Percentiles rank a stretch among this genome's conserved stretches.
These are phyloP conservation scores for Protophormia terraenovae DNA, from an alignment of 2,888 invertebrate genomes.

Conservation along the genomic window DNA sequence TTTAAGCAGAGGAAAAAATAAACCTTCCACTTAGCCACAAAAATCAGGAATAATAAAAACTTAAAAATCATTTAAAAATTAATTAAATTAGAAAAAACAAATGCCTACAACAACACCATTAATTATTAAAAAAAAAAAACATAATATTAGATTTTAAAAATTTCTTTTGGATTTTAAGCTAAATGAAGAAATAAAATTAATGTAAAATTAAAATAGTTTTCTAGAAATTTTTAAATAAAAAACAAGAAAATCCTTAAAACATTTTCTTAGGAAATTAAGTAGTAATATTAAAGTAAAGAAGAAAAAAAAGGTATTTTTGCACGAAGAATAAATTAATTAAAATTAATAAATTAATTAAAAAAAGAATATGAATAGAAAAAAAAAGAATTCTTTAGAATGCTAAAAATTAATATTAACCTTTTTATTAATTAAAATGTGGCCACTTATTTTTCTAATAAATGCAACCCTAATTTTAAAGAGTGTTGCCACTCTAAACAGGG, in stretches of 20 bases:
- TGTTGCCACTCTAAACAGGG: no score
- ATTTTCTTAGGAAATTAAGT: slow-evolving; percentile 49
- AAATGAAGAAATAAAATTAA: slow-evolving; percentile 49
- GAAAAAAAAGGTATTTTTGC: slow-evolving; percentile 59
- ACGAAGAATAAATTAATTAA: slow-evolving; percentile 43
- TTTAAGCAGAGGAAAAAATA: slow-evolving; percentile 27
- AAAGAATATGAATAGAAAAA: background rate
- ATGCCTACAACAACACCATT: slow-evolving; percentile 51
- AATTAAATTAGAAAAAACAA: slow-evolving; percentile 38
- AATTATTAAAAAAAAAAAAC: background rate
- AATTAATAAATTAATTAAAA: slow-evolving; percentile 10
- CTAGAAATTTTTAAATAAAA: slow-evolving; percentile 73
- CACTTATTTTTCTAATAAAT: no score
- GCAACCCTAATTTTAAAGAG: no score
- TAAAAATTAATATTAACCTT: no score
- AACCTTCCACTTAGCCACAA: slow-evolving; percentile 62
- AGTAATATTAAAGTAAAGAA: slow-evolving; percentile 31
- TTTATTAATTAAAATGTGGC: no score
- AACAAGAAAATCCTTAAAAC: slow-evolving; percentile 39
- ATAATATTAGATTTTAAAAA: slow-evolving; percentile 46
- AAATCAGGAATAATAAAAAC: slow-evolving; percentile 59
- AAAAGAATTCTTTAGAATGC: no score
- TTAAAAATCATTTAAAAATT: slow-evolving; percentile 37
- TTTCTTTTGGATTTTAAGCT: slow-evolving; percentile 54
- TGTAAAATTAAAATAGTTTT: slow-evolving; percentile 71